Evolutionary conservation across 2,888 invertebrate species (phyloP).

Genomic region (Netelia virgata): DNA sequence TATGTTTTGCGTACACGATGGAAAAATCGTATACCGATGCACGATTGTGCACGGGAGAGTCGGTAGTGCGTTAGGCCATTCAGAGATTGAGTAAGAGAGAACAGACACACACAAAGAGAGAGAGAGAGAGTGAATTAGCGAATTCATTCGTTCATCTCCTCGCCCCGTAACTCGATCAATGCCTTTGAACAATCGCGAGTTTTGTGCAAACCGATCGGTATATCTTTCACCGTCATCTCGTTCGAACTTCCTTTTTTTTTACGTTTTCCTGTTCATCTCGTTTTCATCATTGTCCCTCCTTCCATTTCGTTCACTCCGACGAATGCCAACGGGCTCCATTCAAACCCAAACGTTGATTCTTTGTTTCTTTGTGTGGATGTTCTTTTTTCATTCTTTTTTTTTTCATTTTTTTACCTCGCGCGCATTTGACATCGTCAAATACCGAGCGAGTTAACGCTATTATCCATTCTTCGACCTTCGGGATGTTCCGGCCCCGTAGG

Average conservation of each 20-base stretch:
- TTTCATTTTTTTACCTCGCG: constrained; percentile 17
- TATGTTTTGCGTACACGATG: neutral
- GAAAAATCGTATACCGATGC: constrained; percentile 1
- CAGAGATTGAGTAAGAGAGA: too few relatives aligned
- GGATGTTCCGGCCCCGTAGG: constrained; percentile 11
- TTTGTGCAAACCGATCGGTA: constrained; percentile 45
- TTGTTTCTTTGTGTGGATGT: too few relatives aligned
- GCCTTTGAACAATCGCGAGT: constrained; percentile 61
- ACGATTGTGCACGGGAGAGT: neutral
- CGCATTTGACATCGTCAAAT: constrained; percentile 31
- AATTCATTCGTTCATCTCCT: constrained; percentile 28
- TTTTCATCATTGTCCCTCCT: constrained; percentile 28
- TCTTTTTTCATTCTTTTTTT: constrained; percentile 26
- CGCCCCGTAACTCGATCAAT: constrained; percentile 59
- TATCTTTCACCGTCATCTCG: constrained; percentile 55
- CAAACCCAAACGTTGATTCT: constrained; percentile 32
- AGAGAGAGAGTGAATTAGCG: constrained; percentile 18
- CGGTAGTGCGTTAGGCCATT: neutral
- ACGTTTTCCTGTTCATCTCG: constrained; percentile 15
- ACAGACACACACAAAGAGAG: neutral
- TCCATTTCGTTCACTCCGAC: constrained; percentile 11
- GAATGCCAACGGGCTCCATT: constrained; percentile 27
- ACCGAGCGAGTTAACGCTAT: constrained; percentile 54
- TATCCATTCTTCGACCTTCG: constrained; percentile 33
- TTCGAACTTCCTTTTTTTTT: constrained; percentile 36